Percentiles rank a stretch among this genome's conserved stretches.
Conservation (phyloP, 2,113 vertebrate genomes). For the Menidia beryllina region DNA sequence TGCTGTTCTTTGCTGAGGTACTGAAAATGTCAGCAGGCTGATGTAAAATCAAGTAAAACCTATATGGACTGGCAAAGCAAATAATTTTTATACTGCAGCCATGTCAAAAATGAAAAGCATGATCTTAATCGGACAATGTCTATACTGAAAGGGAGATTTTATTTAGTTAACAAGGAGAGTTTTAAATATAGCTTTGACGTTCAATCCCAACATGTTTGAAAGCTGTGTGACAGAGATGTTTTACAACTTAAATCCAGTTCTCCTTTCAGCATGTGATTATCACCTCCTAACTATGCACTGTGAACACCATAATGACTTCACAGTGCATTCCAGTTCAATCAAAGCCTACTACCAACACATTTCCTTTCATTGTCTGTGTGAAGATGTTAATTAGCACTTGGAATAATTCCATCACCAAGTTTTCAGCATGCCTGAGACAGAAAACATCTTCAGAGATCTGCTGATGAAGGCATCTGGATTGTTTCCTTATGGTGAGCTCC, state of each 20-base stretch:
- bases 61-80: no score
- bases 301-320: conserved; percentile 89
- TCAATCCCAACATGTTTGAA: conserved; percentile 38
- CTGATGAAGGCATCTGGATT: background rate
- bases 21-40: no score
- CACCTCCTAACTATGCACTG: no score
- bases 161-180: conserved; percentile 2
- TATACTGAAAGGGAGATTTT: no score
- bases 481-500: background rate
- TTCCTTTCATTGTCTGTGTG: conserved; percentile 72
- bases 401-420: conserved; percentile 77
- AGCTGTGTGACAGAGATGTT: conserved; percentile 7
- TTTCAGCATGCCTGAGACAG: conserved; percentile 49
- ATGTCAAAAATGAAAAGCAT: no score
- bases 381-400: conserved; percentile 78
- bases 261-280: conserved; percentile 67
- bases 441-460: conserved; percentile 13
- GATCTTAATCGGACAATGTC: no score
- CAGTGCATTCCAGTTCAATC: conserved; percentile 87
- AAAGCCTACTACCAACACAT: conserved; percentile 81
- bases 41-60: no score
- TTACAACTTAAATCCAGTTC: conserved; percentile 40
- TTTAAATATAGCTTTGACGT: background rate
- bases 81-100: no score
- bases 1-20: no score